Percentiles rank a stretch among this genome's conserved stretches.
phyloP scores from a whole-genome alignment of 92 coral and sea anemone species.

The Porites lobata region DNA sequence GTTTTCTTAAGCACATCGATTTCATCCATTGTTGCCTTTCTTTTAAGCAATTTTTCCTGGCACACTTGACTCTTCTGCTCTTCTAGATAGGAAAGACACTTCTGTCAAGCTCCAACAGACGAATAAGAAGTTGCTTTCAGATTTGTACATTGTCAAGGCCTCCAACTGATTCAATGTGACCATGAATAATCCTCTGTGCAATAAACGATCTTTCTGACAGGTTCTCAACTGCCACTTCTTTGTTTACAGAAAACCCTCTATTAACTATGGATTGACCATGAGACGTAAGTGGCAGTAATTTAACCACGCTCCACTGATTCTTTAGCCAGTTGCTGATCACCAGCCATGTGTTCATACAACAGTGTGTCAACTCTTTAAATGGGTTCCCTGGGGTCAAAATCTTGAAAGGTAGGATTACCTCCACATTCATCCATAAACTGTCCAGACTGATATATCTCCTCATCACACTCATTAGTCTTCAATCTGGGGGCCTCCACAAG shows the following conservation, averaged over 20 bases:
- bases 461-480: constrained; percentile 51
- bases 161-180: constrained; percentile 49
- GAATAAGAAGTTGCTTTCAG: constrained; percentile 60
- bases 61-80: constrained; percentile 9
- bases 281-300: constrained; percentile 56
- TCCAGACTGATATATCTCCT: constrained; percentile 44
- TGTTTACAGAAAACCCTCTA: constrained; percentile 61
- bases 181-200: constrained; percentile 60
- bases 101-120: constrained; percentile 49
- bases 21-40: constrained; percentile 41
- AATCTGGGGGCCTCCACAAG: constrained; percentile 59
- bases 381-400: constrained; percentile 38
- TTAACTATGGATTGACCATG: constrained; percentile 78
- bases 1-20: constrained; percentile 38
- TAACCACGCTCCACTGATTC: constrained; percentile 42
- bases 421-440: constrained; percentile 47
- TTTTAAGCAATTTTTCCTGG: constrained; percentile 16
- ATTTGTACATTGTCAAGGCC: constrained; percentile 59
- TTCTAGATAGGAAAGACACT: constrained; percentile 58
- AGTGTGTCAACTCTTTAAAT: constrained; percentile 40
- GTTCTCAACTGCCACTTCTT: constrained; percentile 65
- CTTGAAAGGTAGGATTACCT: constrained; percentile 30
- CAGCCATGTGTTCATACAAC: constrained; percentile 52
- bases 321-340: constrained; percentile 35
- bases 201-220: constrained; percentile 43